These are phyloP conservation scores for Ectemnius continuus DNA, from an alignment of 2,888 invertebrate genomes.

Conservation along the genomic window DNA sequence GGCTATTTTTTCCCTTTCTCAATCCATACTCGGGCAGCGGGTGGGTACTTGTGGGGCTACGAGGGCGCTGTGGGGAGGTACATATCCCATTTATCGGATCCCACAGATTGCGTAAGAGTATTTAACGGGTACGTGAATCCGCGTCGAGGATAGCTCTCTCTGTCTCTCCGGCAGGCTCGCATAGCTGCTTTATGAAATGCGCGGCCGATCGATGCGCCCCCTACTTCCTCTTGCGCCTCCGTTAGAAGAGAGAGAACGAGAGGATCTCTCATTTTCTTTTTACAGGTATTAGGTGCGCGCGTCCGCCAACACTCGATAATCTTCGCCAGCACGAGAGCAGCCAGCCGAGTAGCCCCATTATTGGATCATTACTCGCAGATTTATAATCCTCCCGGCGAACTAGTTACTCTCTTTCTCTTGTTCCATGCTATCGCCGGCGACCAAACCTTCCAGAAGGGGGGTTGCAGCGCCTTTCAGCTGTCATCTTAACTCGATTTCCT, in stretches of 20 bases:
- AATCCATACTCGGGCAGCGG: background rate
- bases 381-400: slow-evolving; percentile 32
- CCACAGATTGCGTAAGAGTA: slow-evolving; percentile 61
- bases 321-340: slow-evolving; percentile 56
- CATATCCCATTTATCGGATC: slow-evolving; percentile 63
- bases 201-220: slow-evolving; percentile 36
- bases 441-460: slow-evolving; percentile 2
- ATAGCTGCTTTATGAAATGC: slow-evolving; percentile 29
- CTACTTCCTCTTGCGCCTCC: slow-evolving; percentile 7
- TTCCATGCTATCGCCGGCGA: slow-evolving; percentile 6
- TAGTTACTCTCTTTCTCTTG: slow-evolving; percentile 15
- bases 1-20: background rate
- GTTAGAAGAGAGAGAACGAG: background rate
- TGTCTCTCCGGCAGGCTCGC: background rate
- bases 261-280: background rate
- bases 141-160: slow-evolving; percentile 27
- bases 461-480: background rate
- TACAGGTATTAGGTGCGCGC: background rate
- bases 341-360: slow-evolving; percentile 41
- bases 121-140: slow-evolving; percentile 47
- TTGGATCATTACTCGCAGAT: slow-evolving; percentile 55
- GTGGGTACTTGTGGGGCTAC: slow-evolving; percentile 60
- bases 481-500: background rate
- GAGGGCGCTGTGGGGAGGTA: slow-evolving; percentile 44
- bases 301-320: slow-evolving; percentile 58